These are phyloP conservation scores for Eupeodes luniger DNA, from an alignment of 2,888 invertebrate species.

Conservation along the genomic window DNA sequence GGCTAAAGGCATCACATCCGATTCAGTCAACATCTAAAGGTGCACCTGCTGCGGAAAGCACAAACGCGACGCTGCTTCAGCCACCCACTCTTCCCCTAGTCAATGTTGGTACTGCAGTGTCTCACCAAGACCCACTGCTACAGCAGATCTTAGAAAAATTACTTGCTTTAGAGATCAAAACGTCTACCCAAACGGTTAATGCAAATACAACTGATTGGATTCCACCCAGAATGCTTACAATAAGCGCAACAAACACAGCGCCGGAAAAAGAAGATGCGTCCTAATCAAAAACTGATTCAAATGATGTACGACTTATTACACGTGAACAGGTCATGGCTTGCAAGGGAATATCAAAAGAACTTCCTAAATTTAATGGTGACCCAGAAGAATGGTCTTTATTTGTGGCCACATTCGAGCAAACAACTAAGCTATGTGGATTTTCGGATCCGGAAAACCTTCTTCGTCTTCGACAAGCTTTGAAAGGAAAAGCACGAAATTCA, in stretches of 20 bases:
- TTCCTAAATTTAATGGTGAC: no score
- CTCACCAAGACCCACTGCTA: neutral
- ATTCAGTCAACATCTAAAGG: neutral
- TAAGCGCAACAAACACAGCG: neutral
- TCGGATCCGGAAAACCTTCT: no score
- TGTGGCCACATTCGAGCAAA: no score
- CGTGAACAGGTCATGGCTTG: no score
- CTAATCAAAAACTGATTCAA: neutral
- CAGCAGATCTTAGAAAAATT: neutral
- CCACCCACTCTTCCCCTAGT: neutral
- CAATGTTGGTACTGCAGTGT: neutral
- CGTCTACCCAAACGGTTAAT: neutral
- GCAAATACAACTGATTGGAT: neutral
- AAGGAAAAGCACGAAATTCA: no score
- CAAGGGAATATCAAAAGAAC: no score
- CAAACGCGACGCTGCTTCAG: neutral
- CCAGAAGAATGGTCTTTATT: no score
- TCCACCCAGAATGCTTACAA: neutral
- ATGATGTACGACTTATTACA: neutral
- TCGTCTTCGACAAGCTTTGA: no score
- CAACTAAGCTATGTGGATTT: no score
- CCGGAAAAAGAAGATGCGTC: neutral
- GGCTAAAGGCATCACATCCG: neutral
- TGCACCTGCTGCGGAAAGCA: constrained; percentile 7
- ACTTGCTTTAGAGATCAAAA: neutral